Evolutionary conservation across 2,888 invertebrate species (phyloP).

Genomic region (Lamellibrachia columna): DNA sequence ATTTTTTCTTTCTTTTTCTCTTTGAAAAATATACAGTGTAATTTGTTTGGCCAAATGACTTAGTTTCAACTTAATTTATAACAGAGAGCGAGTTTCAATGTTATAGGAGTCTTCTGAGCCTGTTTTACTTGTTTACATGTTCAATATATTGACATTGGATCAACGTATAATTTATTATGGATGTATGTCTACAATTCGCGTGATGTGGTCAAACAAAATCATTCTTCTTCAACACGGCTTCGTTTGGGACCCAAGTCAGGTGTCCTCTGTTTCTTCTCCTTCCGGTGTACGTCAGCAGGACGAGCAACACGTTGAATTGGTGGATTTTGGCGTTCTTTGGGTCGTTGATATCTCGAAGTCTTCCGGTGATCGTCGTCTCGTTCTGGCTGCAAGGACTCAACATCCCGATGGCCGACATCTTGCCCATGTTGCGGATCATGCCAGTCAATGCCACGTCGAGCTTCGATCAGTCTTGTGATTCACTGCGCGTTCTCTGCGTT

Average conservation of each 20-base stretch:
- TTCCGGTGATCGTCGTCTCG: conserved; percentile 43
- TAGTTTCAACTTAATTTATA: too few species aligned
- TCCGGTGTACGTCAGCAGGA: conserved; percentile 54
- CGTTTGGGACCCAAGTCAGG: conserved; percentile 55
- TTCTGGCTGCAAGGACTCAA: conserved; percentile 43
- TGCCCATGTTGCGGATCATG: conserved; percentile 63
- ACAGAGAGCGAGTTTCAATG: too few species aligned
- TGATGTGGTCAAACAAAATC: conserved; percentile 46
- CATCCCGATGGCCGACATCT: conserved; percentile 52
- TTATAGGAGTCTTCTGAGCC: too few species aligned
- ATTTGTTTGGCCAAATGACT: conserved; percentile 31
- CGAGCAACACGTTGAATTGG: conserved; percentile 62
- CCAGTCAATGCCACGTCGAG: too few species aligned
- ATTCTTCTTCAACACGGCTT: conserved; percentile 48
- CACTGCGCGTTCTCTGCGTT: too few species aligned
- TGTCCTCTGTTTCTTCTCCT: conserved; percentile 62
- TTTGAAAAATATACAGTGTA: conserved; percentile 43
- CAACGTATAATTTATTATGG: too few species aligned
- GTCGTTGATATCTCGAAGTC: conserved; percentile 47
- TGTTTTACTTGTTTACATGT: too few species aligned
- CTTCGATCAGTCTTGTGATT: too few species aligned
- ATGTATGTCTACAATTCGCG: too few species aligned
- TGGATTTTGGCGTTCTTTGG: conserved; percentile 58
- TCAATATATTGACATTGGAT: too few species aligned
- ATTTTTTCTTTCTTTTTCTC: too few species aligned